Evolutionary conservation across 2,797 vertebrate genomes (phyloP), one percentile per base, ranked within the genome.

Genomic region (Helarctos malayanus): DNA sequence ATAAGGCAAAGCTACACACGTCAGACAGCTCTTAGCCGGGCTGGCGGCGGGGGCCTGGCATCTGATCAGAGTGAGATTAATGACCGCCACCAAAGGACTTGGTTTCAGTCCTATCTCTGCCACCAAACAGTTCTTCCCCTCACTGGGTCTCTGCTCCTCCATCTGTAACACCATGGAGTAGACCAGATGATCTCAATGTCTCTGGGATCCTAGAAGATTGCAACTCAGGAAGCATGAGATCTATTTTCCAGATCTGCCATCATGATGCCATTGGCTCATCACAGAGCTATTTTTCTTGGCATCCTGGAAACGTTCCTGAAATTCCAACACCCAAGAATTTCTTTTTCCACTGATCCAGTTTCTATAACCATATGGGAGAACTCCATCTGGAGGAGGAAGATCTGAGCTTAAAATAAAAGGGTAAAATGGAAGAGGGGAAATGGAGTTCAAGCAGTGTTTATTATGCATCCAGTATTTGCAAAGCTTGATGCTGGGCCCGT

Each of bases 1-100:
- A 99, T 99, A 99, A 99, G 98, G 96, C 76, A 47, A 98, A 98
- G 98, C 98, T 98, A 98, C 97, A 98, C 98, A 98, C 98, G 98
- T 98, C 98, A 98, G 98, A 98, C 97, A 94, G 98, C 97, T 95
- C 98, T 98, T 97, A 98, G 97, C 98, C 98, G 96, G 95, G 98
- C 98, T 95, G 95, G 97, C 90, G 81, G 98, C 96, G 75, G 91
- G 96, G 97, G 78, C 69, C 93, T 95, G 65, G 49, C 97, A 97
- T 97, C 97, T 97, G 98, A 98, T 98, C 98, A 98, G 96, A 98
- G 95, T 1, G 21, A 68, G 45, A 59, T 76, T 57, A 81, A 56
- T 54, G 52, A 47, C 61, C 76, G 54, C 65, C 61, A 54, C 52
- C 27, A 19, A 29, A 49, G 73, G 45, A 76, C 25, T 90, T 52